phyloP scores from a whole-genome alignment of 1,140 invertebrate species.

The Melitaea cinxia region DNA sequence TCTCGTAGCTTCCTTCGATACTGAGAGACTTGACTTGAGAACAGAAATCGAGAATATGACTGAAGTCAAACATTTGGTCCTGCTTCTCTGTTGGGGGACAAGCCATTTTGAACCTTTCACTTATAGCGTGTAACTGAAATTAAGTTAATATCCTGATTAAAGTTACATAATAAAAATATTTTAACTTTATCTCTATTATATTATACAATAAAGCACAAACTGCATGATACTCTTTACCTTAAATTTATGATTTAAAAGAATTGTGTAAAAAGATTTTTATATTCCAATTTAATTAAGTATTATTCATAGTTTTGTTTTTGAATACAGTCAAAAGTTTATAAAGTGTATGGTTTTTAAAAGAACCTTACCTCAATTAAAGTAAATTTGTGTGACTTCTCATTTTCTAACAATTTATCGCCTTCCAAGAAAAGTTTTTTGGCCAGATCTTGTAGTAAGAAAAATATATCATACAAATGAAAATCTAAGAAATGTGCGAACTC shows the following conservation, averaged over 20 bases:
- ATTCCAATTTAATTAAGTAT: too few relatives aligned
- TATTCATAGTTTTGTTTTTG: too few relatives aligned
- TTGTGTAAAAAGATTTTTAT: too few relatives aligned
- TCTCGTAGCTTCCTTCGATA: constrained; percentile 86
- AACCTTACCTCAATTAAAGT: constrained; percentile 87
- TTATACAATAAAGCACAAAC: too few relatives aligned
- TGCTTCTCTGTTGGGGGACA: constrained; percentile 88
- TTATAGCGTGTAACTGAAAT: constrained; percentile 92
- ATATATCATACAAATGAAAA: constrained; percentile 86
- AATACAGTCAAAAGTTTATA: too few relatives aligned
- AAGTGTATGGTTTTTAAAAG: too few relatives aligned
- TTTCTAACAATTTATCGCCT: constrained; percentile 85
- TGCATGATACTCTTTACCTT: too few relatives aligned
- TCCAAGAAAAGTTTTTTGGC: constrained; percentile 87
- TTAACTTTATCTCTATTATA: too few relatives aligned
- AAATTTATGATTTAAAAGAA: too few relatives aligned
- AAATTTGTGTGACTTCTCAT: constrained; percentile 84
- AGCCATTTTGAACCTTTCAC: constrained; percentile 92
- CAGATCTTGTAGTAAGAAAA: constrained; percentile 90
- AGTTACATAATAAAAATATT: too few relatives aligned
- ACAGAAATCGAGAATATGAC: constrained; percentile 94
- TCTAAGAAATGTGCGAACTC: constrained; percentile 90
- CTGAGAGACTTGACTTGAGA: constrained; percentile 86
- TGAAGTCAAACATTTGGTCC: constrained; percentile 89
- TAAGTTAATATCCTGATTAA: constrained; percentile 43